A percentile compares a stretch with the other conserved stretches of the same genome.
These are phyloP conservation scores for Netelia fuscicornis DNA, from an alignment of 2,888 invertebrate genomes.

Conservation along the genomic window DNA sequence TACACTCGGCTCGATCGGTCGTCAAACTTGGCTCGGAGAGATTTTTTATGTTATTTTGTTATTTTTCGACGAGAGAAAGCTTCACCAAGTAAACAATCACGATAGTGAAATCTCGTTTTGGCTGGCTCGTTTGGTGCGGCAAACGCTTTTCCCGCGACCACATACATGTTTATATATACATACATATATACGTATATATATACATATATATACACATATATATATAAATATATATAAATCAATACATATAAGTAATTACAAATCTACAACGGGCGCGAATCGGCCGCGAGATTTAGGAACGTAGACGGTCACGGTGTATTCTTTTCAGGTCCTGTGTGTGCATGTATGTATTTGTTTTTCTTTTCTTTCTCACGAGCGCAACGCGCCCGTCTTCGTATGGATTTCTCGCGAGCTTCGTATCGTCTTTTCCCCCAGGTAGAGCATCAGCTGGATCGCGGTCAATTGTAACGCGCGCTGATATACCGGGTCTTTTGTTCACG, in stretches of 20 bases:
- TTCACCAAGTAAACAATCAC: slow-evolving; percentile 45
- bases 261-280: slow-evolving; percentile 67
- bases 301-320: slow-evolving; percentile 48
- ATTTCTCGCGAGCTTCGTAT: background rate
- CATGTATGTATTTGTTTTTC: slow-evolving; percentile 11
- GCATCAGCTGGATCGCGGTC: background rate
- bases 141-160: slow-evolving; percentile 13
- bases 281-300: slow-evolving; percentile 66
- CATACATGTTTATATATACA: background rate
- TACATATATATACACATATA: slow-evolving; percentile 13
- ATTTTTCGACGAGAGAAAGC: slow-evolving; percentile 36
- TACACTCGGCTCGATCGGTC: slow-evolving; percentile 27
- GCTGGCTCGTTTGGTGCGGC: slow-evolving; percentile 25
- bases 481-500: background rate
- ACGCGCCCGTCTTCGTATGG: background rate
- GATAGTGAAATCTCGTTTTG: slow-evolving; percentile 50
- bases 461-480: background rate
- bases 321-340: slow-evolving; percentile 28
- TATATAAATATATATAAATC: slow-evolving; percentile 30
- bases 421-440: background rate
- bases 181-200: background rate
- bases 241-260: slow-evolving; percentile 69
- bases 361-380: background rate
- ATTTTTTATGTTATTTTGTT: slow-evolving; percentile 36
- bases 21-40: slow-evolving; percentile 66